Evolutionary conservation across 2,797 vertebrate genomes (phyloP).

Genomic region (Xenops minutus): DNA sequence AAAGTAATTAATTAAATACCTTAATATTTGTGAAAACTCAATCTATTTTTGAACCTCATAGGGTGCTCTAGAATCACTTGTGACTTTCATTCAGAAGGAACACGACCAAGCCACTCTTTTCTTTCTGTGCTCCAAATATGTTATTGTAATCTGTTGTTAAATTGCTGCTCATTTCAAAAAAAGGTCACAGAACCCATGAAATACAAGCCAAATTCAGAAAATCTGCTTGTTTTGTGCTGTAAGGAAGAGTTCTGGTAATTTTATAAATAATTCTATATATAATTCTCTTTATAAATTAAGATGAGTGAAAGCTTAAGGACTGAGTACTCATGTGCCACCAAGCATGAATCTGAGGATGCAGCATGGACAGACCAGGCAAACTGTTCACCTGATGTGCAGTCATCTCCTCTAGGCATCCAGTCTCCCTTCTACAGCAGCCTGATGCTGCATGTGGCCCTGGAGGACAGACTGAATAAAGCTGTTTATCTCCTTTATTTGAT

Average conservation of each 20-base stretch:
- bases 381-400: background rate
- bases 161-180: background rate
- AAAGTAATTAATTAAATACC: background rate
- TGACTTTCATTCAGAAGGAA: background rate
- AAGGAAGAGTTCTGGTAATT: background rate
- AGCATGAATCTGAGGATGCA: background rate
- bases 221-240: background rate
- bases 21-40: background rate
- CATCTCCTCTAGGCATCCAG: background rate
- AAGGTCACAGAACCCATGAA: background rate
- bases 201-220: background rate
- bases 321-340: background rate
- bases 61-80: accelerated
- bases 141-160: background rate
- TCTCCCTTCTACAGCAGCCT: background rate
- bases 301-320: background rate
- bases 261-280: background rate
- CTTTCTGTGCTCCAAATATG: background rate
- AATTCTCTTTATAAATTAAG: background rate
- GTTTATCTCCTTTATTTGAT: background rate
- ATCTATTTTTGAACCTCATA: background rate
- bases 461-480: background rate
- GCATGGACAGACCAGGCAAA: background rate
- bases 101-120: background rate
- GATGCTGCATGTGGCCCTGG: background rate